Evolutionary conservation across 2,888 invertebrate species (phyloP).

Genomic region (Esperia sulphurella): DNA sequence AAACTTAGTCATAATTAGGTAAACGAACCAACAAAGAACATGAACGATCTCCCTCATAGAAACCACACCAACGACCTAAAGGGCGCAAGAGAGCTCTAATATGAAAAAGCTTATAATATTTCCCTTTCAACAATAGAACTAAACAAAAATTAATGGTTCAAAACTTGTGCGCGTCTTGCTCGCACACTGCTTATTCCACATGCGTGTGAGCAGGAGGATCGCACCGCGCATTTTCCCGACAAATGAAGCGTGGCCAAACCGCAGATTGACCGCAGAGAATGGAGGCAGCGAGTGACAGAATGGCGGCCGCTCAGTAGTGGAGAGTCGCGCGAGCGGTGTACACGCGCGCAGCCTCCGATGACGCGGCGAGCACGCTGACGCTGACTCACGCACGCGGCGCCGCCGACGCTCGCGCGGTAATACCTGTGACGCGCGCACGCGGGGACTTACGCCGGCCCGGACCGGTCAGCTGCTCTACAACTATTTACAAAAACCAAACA

Average conservation of each 20-base stretch:
- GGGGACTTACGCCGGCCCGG: conserved; percentile 7
- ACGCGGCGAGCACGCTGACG: conserved; percentile 11
- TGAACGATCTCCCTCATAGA: conserved; percentile 38
- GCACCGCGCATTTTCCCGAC: conserved; percentile 72
- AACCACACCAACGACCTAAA: conserved; percentile 36
- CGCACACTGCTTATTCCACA: conserved; percentile 23
- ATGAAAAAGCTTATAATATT: conserved; percentile 74
- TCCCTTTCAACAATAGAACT: conserved; percentile 70
- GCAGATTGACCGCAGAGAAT: conserved; percentile 80
- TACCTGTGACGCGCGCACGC: conserved; percentile 33
- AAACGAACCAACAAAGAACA: conserved; percentile 8
- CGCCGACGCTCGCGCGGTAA: conserved; percentile 31
- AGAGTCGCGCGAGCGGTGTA: conserved; percentile 60
- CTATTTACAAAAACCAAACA: conserved; percentile 4
- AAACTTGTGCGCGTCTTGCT: conserved; percentile 65
- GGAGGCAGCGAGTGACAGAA: conserved; percentile 78
- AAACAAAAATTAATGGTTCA: conserved; percentile 72
- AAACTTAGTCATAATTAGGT: conserved; percentile 15
- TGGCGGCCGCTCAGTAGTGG: conserved; percentile 75
- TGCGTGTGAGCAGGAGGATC: conserved; percentile 47
- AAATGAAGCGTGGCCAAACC: conserved; percentile 80
- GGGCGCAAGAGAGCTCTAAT: conserved; percentile 46
- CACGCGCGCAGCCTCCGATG: conserved; percentile 51
- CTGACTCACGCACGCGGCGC: conserved; percentile 32
- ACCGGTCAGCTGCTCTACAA: neutral